These are phyloP conservation scores for Palythoa grandiflora DNA, from an alignment of 92 coral and sea anemone genomes.

Conservation along the genomic window DNA sequence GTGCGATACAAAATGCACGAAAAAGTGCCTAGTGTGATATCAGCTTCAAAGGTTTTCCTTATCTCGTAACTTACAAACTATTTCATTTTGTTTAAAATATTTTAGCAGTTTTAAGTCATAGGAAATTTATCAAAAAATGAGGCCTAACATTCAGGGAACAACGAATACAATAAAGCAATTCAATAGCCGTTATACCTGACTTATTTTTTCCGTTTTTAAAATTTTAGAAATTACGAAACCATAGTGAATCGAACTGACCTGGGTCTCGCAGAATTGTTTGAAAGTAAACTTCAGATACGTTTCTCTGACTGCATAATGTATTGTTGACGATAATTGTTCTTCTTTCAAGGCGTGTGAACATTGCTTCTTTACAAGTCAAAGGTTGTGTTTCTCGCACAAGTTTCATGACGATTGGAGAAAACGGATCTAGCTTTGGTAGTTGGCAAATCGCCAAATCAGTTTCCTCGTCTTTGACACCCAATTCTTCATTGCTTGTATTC, in stretches of 20 bases:
- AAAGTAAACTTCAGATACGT: slow-evolving; percentile 32
- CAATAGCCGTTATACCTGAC: no score
- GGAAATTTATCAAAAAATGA: no score
- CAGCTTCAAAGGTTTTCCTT: no score
- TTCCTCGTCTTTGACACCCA: background rate
- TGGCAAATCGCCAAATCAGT: background rate
- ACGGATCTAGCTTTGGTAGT: slow-evolving; percentile 31
- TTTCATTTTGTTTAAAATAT: no score
- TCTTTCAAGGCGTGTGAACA: slow-evolving; percentile 7
- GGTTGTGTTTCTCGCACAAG: slow-evolving; percentile 22
- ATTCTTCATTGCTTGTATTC: background rate
- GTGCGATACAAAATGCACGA: no score
- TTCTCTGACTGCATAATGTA: slow-evolving; percentile 10
- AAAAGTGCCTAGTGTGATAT: no score
- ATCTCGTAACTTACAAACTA: no score
- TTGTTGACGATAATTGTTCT: slow-evolving; percentile 17
- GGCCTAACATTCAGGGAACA: no score
- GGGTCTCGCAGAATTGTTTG: slow-evolving; percentile 35
- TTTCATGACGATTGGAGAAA: slow-evolving; percentile 38
- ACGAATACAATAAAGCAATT: no score
- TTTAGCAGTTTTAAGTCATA: no score
- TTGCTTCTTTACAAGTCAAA: background rate
- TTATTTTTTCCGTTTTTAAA: no score
- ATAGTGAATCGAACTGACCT: background rate
- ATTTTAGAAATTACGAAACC: background rate